Evolutionary conservation across 2,797 vertebrate species (phyloP).

Genomic region (Eleutherodactylus coqui): DNA sequence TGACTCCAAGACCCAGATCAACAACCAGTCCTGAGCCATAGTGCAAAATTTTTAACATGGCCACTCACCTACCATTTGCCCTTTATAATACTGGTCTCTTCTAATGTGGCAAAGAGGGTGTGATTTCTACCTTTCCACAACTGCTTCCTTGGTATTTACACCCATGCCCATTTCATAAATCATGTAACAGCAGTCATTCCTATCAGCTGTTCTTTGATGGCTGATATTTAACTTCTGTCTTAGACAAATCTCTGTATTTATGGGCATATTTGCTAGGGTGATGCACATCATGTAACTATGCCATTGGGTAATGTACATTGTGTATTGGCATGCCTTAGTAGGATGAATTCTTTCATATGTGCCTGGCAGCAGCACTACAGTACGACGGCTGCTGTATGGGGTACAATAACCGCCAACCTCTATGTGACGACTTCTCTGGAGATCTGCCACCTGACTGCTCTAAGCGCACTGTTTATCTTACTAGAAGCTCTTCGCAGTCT

Average conservation of each 20-base stretch:
- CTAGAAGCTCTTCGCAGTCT: conserved; percentile 40
- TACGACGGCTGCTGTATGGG: background rate
- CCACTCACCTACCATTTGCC: no score
- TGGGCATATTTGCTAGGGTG: background rate
- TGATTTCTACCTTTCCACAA: background rate
- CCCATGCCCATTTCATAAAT: background rate
- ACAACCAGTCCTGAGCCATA: no score
- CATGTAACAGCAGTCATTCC: background rate
- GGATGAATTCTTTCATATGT: background rate
- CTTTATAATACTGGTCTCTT: background rate
- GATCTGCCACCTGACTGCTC: conserved; percentile 10
- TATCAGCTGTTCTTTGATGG: background rate
- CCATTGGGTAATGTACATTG: background rate
- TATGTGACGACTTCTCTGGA: conserved; percentile 29
- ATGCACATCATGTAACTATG: background rate
- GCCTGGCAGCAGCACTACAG: background rate
- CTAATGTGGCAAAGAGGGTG: background rate
- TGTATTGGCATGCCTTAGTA: background rate
- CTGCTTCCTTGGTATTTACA: background rate
- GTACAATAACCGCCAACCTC: conserved; percentile 17
- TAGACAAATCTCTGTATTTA: background rate
- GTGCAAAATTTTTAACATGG: no score
- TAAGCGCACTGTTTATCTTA: conserved; percentile 30
- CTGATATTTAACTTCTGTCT: background rate
- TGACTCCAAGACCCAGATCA: no score